phyloP scores from a whole-genome alignment of 2,797 vertebrate genomes.

The Malacoctenus gilli region DNA sequence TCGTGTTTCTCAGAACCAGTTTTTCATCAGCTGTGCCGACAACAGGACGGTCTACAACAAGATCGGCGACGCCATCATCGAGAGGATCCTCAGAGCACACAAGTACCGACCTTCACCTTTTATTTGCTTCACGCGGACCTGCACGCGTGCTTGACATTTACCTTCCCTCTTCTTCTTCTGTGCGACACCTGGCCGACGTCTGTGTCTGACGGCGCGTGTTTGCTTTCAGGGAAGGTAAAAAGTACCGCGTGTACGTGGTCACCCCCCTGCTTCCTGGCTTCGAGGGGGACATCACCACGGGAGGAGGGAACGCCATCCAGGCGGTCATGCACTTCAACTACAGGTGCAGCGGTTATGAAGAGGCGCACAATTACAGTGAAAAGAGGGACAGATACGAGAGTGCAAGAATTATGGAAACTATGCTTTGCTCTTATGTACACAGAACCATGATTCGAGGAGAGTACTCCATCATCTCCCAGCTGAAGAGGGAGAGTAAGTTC shows the following conservation, averaged over 20 bases:
- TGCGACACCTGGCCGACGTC: background rate
- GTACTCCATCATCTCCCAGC: constrained; percentile 93
- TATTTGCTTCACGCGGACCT: background rate
- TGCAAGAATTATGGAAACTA: no score
- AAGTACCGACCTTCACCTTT: constrained; percentile 80
- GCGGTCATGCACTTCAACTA: constrained; percentile 99
- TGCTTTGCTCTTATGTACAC: constrained; percentile 16
- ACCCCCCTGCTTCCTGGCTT: constrained; percentile 96
- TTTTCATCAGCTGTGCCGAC: constrained; percentile 97
- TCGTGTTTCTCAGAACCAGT: constrained; percentile 88
- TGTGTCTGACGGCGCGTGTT: constrained; percentile 13
- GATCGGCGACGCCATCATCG: constrained; percentile 93
- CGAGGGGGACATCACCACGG: constrained; percentile 96
- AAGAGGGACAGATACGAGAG: constrained; percentile 13
- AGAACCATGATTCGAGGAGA: constrained; percentile 98
- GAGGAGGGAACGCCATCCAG: constrained; percentile 93
- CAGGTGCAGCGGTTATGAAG: no score
- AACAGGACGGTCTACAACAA: constrained; percentile 93
- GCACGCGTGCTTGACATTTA: background rate
- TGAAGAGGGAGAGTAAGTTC: constrained; percentile 91
- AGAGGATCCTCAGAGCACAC: constrained; percentile 93
- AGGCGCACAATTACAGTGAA: no score
- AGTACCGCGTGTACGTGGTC: constrained; percentile 93
- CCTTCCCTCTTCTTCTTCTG: background rate
- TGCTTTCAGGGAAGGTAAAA: constrained; percentile 85